These are phyloP conservation scores for Vespertilio murinus DNA, from an alignment of 2,797 vertebrate genomes.

Conservation along the genomic window DNA sequence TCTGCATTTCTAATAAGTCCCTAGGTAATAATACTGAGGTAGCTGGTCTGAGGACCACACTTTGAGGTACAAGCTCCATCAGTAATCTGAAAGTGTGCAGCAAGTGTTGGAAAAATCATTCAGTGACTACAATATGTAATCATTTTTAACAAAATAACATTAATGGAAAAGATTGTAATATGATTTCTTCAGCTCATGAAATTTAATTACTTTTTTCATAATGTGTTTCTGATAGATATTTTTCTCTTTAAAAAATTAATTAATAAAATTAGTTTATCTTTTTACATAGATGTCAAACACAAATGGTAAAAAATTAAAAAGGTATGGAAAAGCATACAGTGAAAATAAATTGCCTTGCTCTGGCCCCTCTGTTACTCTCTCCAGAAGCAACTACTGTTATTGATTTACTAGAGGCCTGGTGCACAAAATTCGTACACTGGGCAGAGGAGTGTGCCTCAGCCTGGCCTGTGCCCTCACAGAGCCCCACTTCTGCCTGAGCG, in stretches of 20 bases:
- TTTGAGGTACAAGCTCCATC: neutral
- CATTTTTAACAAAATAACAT: neutral
- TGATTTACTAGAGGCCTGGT: neutral
- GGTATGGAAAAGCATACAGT: neutral
- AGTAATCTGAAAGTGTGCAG: neutral
- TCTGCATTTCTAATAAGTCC: neutral
- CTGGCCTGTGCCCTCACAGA: no score
- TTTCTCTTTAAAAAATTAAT: neutral
- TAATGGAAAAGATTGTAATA: constrained; percentile 1
- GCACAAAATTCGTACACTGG: no score
- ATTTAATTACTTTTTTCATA: neutral
- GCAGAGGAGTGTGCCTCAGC: no score
- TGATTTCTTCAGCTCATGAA: neutral
- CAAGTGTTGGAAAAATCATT: neutral
- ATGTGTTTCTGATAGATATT: constrained; percentile 12
- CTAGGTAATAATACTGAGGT: neutral
- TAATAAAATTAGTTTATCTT: neutral
- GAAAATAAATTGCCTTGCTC: neutral
- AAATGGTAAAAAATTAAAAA: neutral
- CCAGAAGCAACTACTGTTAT: neutral
- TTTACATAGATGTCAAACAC: neutral
- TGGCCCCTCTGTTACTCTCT: neutral
- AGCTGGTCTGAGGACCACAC: neutral
- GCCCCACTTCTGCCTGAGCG: no score
- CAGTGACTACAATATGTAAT: neutral